Evolutionary conservation across 1,140 invertebrate species (phyloP).

Genomic region (Zaprionus ornatus): DNA sequence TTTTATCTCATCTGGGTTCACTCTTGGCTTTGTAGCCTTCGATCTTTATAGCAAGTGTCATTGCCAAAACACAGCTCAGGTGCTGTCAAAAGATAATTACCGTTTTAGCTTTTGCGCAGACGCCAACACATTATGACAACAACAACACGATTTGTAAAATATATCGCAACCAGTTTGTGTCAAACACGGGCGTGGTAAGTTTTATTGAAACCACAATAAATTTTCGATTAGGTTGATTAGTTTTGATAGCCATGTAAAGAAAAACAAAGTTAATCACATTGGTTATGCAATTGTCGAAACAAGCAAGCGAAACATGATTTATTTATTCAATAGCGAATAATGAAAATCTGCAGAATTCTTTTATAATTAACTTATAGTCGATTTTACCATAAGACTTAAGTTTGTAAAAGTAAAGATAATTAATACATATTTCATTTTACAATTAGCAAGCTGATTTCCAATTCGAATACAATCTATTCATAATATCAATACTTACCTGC

Average conservation of each 20-base stretch:
- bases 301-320: too few relatives aligned
- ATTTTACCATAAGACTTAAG: too few relatives aligned
- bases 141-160: constrained; percentile 18
- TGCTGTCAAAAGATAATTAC: constrained; percentile 82
- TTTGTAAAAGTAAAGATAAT: too few relatives aligned
- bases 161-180: constrained; percentile 58
- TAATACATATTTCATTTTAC: too few relatives aligned
- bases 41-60: constrained; percentile 59
- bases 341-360: too few relatives aligned
- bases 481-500: too few relatives aligned
- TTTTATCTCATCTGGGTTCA: not conserved
- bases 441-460: not conserved
- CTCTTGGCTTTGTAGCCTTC: constrained; percentile 49
- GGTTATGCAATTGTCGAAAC: not conserved
- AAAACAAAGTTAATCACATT: not conserved
- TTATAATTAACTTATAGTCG: too few relatives aligned
- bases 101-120: constrained; percentile 57
- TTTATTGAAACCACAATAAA: constrained; percentile 42
- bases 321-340: too few relatives aligned
- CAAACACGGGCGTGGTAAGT: not conserved
- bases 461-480: not conserved
- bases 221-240: constrained; percentile 1
- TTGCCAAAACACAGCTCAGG: constrained; percentile 74
- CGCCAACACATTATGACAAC: constrained; percentile 31
- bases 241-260: not conserved